These are phyloP conservation scores for Irena cyanogastra DNA, from an alignment of 2,113 vertebrate species.

Conservation along the genomic window DNA sequence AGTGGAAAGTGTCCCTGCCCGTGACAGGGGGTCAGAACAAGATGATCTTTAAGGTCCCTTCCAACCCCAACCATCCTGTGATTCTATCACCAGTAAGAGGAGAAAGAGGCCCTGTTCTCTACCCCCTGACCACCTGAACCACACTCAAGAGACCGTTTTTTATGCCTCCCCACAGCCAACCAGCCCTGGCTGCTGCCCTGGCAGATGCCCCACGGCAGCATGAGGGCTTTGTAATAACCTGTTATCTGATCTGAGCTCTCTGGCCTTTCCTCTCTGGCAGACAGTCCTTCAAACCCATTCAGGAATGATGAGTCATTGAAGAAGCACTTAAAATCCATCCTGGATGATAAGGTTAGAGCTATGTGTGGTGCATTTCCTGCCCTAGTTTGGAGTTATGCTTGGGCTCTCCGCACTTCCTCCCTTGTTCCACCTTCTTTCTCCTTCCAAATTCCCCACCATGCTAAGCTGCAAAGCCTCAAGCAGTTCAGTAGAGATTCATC, in stretches of 20 bases:
- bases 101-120: neutral
- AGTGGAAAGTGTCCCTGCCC: neutral
- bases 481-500: neutral
- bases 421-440: neutral
- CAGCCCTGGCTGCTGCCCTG: neutral
- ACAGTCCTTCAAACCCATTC: constrained; percentile 20
- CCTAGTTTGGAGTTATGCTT: constrained; percentile 18
- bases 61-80: neutral
- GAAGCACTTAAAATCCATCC: constrained; percentile 47
- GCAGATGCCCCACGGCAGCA: neutral
- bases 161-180: fast-evolving
- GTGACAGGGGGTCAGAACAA: neutral
- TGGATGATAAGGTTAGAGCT: neutral
- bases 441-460: neutral
- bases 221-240: neutral
- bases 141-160: fast-evolving
- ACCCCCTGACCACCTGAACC: neutral
- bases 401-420: neutral
- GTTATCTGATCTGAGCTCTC: constrained; percentile 1
- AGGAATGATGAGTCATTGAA: constrained; percentile 45
- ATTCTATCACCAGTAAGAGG: neutral
- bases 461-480: neutral
- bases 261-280: neutral
- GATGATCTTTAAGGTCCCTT: neutral
- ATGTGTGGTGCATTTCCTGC: neutral